A percentile compares a stretch with the other conserved stretches of the same genome.
phyloP scores from a whole-genome alignment of 1,140 invertebrate species.

The Scaptomyza graminum region DNA sequence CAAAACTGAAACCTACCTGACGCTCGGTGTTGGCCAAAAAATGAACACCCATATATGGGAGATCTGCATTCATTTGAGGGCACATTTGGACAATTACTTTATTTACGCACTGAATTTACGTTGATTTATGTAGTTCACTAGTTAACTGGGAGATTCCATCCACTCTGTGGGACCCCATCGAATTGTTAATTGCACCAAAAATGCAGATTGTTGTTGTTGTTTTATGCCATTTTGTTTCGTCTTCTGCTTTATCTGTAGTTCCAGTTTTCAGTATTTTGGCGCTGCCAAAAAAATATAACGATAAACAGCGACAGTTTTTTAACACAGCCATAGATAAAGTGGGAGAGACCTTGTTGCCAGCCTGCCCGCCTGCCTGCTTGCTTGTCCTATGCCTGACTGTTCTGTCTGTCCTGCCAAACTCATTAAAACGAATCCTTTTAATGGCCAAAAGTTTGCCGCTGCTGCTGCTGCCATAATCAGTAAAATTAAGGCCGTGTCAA shows the following conservation, averaged over 20 bases:
- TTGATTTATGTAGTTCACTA: slow-evolving; percentile 61
- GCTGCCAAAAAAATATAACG: slow-evolving; percentile 32
- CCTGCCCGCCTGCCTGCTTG: slow-evolving; percentile 9
- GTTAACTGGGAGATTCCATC: background rate
- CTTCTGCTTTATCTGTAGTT: slow-evolving; percentile 6
- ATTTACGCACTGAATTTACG: slow-evolving; percentile 75
- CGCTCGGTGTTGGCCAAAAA: slow-evolving; percentile 70
- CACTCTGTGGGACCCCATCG: slow-evolving; percentile 14
- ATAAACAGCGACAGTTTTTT: slow-evolving; percentile 77
- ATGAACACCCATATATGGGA: slow-evolving; percentile 61
- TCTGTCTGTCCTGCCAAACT: slow-evolving; percentile 64
- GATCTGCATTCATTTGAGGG: slow-evolving; percentile 23
- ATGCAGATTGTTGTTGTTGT: slow-evolving; percentile 46
- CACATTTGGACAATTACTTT: slow-evolving; percentile 69
- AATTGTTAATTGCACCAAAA: slow-evolving; percentile 76
- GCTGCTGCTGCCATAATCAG: slow-evolving; percentile 72
- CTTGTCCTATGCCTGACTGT: slow-evolving; percentile 12
- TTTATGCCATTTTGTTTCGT: slow-evolving; percentile 1
- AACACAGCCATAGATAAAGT: slow-evolving; percentile 6
- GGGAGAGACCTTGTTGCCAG: slow-evolving; percentile 45
- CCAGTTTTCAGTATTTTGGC: slow-evolving; percentile 15
- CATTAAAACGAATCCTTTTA: slow-evolving; percentile 81
- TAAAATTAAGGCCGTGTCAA: slow-evolving; percentile 77
- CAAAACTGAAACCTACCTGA: slow-evolving; percentile 22
- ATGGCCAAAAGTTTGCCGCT: slow-evolving; percentile 74